phyloP scores from a whole-genome alignment of 2,797 vertebrate species.

The Scolopax bukidnonensis region DNA sequence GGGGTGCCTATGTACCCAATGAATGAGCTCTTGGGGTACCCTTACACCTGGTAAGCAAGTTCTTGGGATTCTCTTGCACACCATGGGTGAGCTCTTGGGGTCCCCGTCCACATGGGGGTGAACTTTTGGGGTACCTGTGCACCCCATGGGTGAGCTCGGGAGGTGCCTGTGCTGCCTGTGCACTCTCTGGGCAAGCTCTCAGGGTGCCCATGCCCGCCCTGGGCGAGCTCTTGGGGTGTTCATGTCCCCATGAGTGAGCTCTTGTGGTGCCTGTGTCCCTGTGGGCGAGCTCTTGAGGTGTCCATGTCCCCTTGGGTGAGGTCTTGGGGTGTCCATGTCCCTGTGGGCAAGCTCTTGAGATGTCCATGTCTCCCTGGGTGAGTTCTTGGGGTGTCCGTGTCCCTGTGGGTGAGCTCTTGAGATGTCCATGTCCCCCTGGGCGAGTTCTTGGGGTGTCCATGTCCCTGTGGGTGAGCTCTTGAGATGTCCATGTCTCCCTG shows the following conservation, averaged over 20 bases:
- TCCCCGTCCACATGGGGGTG: background rate
- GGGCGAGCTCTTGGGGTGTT: background rate
- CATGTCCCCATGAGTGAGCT: background rate
- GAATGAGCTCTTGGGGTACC: too few species aligned
- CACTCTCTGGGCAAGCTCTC: background rate
- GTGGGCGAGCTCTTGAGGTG: background rate
- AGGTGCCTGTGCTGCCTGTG: background rate
- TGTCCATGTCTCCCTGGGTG: too few species aligned
- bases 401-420: too few species aligned
- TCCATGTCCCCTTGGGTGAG: background rate
- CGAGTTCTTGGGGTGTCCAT: background rate
- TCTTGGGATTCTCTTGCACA: too few species aligned
- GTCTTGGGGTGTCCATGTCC: background rate
- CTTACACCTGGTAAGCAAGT: too few species aligned
- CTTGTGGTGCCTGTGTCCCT: background rate
- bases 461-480: fast-evolving
- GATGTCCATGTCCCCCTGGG: background rate
- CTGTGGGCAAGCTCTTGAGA: background rate
- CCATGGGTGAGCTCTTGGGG: too few species aligned
- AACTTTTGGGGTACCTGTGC: background rate
- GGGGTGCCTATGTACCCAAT: too few species aligned
- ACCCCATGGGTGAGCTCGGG: fast-evolving
- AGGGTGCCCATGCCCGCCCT: too few species aligned
- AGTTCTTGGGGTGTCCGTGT: too few species aligned
- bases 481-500: too few species aligned